A percentile compares a stretch with the other conserved stretches of the same genome.
phyloP scores from a whole-genome alignment of 2,113 vertebrate genomes.

The Ceyx margarethae region DNA sequence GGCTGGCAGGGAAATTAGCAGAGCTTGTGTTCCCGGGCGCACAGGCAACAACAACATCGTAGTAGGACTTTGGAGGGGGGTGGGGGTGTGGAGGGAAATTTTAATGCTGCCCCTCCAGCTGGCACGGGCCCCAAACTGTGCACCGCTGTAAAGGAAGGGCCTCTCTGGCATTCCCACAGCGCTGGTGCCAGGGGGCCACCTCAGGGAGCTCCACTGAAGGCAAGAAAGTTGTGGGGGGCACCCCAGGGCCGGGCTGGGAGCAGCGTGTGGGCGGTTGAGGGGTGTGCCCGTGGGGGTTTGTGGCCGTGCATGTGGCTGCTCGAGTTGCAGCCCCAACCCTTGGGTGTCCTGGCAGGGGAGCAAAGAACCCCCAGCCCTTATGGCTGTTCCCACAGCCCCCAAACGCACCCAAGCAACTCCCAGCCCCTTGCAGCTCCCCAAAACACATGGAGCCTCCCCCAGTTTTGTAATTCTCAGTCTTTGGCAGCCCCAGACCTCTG shows the following conservation, averaged over 20 bases:
- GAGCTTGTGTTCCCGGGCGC: background rate
- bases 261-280: rapidly evolving
- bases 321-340: background rate
- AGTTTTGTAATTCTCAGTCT: background rate
- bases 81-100: background rate
- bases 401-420: background rate
- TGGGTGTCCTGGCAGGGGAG: background rate
- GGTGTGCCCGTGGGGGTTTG: background rate
- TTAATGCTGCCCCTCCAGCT: background rate
- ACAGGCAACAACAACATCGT: background rate
- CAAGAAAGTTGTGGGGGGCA: background rate
- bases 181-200: rapidly evolving
- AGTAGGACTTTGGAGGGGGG: background rate
- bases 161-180: background rate
- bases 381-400: background rate
- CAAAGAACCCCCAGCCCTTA: background rate
- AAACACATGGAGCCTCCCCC: background rate
- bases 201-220: rapidly evolving
- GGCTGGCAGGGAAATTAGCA: background rate
- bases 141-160: background rate
- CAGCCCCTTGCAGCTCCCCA: background rate
- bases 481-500: background rate
- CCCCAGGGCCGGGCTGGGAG: too few relatives aligned
- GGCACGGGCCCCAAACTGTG: background rate
- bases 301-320: rapidly evolving